phyloP scores from a whole-genome alignment of 2,888 invertebrate species.

The Philonicus albiceps region DNA sequence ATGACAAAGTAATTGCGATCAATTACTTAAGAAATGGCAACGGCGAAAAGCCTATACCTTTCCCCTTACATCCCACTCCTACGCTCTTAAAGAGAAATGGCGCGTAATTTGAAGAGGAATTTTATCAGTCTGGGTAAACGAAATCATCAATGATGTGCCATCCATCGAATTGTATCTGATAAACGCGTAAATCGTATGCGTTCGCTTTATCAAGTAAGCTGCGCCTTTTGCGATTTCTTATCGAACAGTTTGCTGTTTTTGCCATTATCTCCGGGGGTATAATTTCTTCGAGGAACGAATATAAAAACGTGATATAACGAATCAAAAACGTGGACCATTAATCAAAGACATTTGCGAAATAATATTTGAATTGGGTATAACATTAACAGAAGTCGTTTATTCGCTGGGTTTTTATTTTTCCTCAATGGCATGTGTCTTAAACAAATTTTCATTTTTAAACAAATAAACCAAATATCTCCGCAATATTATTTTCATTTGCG shows the following conservation, averaged over 20 bases:
- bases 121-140: background rate
- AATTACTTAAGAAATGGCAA: background rate
- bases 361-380: background rate
- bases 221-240: background rate
- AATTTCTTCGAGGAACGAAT: background rate
- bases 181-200: background rate
- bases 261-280: background rate
- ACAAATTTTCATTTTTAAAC: background rate
- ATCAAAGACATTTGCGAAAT: background rate
- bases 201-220: background rate
- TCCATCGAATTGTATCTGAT: background rate
- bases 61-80: background rate
- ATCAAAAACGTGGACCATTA: background rate
- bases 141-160: background rate
- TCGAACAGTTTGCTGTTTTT: background rate
- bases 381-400: background rate
- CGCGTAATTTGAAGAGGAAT: background rate
- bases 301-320: background rate
- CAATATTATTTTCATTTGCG: background rate
- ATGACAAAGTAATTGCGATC: background rate
- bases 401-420: background rate
- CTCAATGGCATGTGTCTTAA: background rate
- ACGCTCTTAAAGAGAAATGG: background rate
- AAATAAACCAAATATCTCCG: background rate
- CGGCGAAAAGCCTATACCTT: background rate